A percentile compares a stretch with the other conserved stretches of the same genome.
Evolutionary conservation across 1,140 invertebrate species (phyloP).

Genomic region (Hirudo medicinalis): DNA sequence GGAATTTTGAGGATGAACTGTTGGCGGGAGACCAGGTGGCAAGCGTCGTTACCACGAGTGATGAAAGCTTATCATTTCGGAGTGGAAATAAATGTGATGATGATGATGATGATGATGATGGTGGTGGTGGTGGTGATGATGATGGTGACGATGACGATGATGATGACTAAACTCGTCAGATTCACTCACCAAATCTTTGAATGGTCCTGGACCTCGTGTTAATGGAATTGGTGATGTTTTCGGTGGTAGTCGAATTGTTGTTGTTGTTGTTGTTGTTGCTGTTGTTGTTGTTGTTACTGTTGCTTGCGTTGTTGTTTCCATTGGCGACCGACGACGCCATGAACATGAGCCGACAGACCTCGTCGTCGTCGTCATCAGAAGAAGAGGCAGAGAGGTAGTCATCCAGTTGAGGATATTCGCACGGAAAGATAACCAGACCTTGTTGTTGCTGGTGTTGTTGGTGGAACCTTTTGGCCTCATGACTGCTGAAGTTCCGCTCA

Average conservation of each 20-base stretch:
- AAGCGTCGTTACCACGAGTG: too few species aligned
- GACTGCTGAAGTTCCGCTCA: background rate
- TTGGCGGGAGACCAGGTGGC: too few species aligned
- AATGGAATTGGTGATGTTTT: background rate
- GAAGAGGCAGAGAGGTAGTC: constrained; percentile 2
- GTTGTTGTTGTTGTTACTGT: background rate
- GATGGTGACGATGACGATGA: background rate
- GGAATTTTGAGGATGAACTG: background rate
- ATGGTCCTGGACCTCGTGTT: background rate
- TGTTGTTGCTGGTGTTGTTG: background rate
- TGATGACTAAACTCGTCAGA: background rate
- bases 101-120: constrained; percentile 1
- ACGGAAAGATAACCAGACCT: background rate
- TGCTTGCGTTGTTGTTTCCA: background rate
- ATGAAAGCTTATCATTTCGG: too few species aligned
- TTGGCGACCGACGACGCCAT: background rate
- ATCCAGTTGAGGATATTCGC: background rate
- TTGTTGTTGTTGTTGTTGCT: constrained; percentile 3
- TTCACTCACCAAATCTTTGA: background rate
- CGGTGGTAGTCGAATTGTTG: background rate
- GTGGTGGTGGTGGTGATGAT: background rate
- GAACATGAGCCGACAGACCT: constrained; percentile 10
- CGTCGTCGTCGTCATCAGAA: constrained; percentile 10
- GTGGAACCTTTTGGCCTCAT: background rate
- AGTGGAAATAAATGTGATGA: background rate